phyloP scores from a whole-genome alignment of 2,113 vertebrate genomes.

The Zosterops hypoxanthus region DNA sequence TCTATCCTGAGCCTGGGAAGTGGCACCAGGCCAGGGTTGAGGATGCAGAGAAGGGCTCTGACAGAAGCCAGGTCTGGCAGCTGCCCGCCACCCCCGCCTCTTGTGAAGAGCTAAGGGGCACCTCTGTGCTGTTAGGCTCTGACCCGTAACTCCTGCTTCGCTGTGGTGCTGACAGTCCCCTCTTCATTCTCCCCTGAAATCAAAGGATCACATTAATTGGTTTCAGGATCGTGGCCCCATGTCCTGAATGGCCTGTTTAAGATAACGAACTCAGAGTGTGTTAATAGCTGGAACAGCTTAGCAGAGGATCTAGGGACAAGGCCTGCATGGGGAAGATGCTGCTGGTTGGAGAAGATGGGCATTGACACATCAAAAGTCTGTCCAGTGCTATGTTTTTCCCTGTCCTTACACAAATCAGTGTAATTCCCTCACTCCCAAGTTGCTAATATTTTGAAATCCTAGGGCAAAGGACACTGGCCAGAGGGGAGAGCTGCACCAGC shows the following conservation, averaged over 20 bases:
- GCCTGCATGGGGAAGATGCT: not conserved
- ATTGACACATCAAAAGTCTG: not conserved
- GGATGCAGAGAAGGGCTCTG: not conserved
- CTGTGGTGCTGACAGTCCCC: constrained; percentile 35
- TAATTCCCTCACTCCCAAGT: not conserved
- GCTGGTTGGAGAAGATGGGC: not conserved
- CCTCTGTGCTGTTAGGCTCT: constrained; percentile 39
- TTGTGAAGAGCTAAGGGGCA: constrained; percentile 32
- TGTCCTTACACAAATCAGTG: not conserved
- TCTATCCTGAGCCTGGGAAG: not conserved
- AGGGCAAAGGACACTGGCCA: not conserved
- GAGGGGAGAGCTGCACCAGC: not conserved
- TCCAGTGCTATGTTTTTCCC: not conserved
- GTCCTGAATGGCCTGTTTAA: constrained; percentile 53
- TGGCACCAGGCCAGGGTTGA: not conserved
- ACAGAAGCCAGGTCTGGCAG: constrained; percentile 11
- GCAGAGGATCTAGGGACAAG: not conserved
- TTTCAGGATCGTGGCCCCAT: constrained; percentile 54
- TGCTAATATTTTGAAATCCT: not conserved
- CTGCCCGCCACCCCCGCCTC: not conserved
- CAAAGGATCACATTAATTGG: constrained; percentile 65
- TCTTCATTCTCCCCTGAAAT: constrained; percentile 55
- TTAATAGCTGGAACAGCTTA: constrained; percentile 24
- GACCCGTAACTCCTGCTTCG: constrained; percentile 52
- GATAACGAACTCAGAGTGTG: constrained; percentile 51